Base-by-base conservation (phyloP, 2,888 invertebrate species). In the Germaria angustata region DNA sequence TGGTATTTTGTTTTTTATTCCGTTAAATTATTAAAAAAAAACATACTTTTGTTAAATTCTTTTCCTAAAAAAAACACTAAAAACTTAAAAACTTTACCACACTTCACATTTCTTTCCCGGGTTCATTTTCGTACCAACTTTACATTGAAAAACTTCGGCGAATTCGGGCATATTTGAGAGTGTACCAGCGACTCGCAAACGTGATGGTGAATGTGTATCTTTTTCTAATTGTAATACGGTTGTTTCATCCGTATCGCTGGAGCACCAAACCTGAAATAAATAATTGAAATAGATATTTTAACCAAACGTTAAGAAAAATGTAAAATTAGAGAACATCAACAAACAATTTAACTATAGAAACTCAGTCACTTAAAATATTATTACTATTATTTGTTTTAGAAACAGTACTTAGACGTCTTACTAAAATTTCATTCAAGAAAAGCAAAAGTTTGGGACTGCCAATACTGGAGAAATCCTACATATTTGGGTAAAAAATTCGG, bases 171-270 rank as follows among this genome's bases (percentile, higher is more conserved):
- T 92, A 90, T 98, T 98, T n/a, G 96, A 95, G 68, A 98, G 92
- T 0, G 97, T 95, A 0, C 97, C 97, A 82, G 96, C 95, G 0
- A 97, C 97, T 82, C 97, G 92, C 90, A 94, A 97, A 87, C 95
- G 95, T 1, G 97, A 95, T 0, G 97, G 96, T 13, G 97, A 95
- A 90, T 99, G 99, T 22, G 97, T 95, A 90, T 98, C 98, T 89
- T 98, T 98, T 88, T 98, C 96, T 85, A 98, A 95, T 90, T 97
- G 96, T 87, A 98, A 93, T 84, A 95, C 93, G 0, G 93, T 94
- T 0, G 96, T 95, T 91, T 98, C 97, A 86, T 96, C 95, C 2
- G 97, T 97, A 88, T 95, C 95, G 0, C 96, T 93, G 6, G 97
- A 96, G 89, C 97, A 97, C 97, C 97, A 97, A 5, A 97, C 97